These are phyloP conservation scores for Corythoichthys haematopterus DNA, from an alignment of 2,113 vertebrate species.

Conservation along the genomic window DNA sequence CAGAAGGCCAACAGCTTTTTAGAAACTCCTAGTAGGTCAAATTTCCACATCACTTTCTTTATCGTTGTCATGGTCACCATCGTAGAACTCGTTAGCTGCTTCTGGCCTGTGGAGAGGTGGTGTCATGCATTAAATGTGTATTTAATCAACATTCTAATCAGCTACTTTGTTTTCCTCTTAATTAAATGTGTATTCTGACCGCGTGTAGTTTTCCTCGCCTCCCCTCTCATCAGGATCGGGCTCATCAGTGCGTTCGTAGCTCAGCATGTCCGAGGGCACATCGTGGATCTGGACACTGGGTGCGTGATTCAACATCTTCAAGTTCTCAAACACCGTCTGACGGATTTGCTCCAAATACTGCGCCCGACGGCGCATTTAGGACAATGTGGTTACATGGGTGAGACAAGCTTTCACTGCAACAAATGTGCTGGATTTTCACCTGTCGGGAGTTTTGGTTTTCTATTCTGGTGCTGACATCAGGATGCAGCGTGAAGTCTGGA, in stretches of 20 bases:
- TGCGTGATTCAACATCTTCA: constrained; percentile 98
- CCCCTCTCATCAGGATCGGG: constrained; percentile 90
- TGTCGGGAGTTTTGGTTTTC: constrained; percentile 98
- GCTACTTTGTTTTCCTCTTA: not conserved
- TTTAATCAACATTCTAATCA: not conserved
- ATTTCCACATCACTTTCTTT: constrained; percentile 98
- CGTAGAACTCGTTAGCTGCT: constrained; percentile 92
- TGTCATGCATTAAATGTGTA: not conserved
- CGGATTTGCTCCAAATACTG: constrained; percentile 98
- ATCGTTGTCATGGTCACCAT: constrained; percentile 97
- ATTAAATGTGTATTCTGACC: constrained; percentile 53
- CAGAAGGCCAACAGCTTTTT: not conserved
- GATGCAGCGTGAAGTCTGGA: constrained; percentile 96
- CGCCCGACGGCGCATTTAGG: not conserved
- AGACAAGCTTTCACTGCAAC: not conserved
- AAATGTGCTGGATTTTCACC: constrained; percentile 60
- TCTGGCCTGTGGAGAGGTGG: constrained; percentile 79
- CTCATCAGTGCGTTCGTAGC: constrained; percentile 90
- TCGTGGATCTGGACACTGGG: constrained; percentile 98
- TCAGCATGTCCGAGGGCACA: constrained; percentile 90
- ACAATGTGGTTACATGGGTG: not conserved
- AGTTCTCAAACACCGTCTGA: constrained; percentile 93
- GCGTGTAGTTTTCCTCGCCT: constrained; percentile 88
- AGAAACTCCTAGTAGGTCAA: constrained; percentile 53
- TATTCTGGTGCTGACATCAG: constrained; percentile 96